phyloP scores from a whole-genome alignment of 2,797 vertebrate species.

The Anguilla pacifica region DNA sequence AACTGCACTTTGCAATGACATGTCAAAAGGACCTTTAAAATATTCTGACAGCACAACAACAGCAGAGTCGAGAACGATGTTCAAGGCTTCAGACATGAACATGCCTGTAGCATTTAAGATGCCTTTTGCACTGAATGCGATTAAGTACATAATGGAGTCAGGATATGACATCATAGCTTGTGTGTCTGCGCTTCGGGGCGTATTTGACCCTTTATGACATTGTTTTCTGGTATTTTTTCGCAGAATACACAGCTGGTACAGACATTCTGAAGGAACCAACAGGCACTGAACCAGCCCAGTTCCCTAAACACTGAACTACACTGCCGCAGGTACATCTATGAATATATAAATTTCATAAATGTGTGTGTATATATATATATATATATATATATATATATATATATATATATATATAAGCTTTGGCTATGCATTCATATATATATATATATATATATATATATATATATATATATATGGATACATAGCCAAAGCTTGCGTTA shows the following conservation, averaged over 20 bases:
- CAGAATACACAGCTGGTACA: not conserved
- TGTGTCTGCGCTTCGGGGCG: not conserved
- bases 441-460: not conserved
- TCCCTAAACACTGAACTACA: too few relatives aligned
- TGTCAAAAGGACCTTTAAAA: not conserved
- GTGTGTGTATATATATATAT: too few relatives aligned
- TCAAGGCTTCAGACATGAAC: not conserved
- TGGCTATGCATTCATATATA: too few relatives aligned
- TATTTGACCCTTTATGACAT: not conserved
- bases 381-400: too few relatives aligned
- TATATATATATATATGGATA: not conserved
- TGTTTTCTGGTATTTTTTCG: not conserved
- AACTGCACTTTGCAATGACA: not conserved
- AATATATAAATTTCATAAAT: too few relatives aligned
- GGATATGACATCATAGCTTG: not conserved
- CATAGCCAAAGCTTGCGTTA: not conserved
- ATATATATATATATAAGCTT: too few relatives aligned
- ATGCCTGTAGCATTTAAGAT: not conserved
- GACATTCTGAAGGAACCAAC: too few relatives aligned
- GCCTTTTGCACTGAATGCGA: not conserved
- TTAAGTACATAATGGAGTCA: not conserved
- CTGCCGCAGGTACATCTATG: too few relatives aligned
- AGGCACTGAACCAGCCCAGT: too few relatives aligned
- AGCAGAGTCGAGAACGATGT: too few relatives aligned
- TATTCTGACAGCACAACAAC: not conserved